Percentiles rank a stretch among this genome's conserved stretches.
These are phyloP conservation scores for Cataglyphis rosenhaueri DNA, from an alignment of 2,888 invertebrate species.

Conservation along the genomic window DNA sequence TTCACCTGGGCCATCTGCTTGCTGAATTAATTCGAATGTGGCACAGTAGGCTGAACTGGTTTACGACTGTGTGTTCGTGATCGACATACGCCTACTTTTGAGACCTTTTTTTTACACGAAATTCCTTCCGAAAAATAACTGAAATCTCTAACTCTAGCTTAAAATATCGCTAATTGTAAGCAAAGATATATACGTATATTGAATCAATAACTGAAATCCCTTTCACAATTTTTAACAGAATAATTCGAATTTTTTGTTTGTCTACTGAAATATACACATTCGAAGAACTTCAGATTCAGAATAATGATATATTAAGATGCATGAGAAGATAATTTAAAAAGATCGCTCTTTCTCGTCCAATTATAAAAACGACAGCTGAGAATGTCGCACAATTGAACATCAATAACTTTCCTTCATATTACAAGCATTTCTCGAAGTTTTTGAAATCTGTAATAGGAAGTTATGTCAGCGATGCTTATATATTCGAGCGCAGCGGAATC, in stretches of 20 bases:
- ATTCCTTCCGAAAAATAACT: slow-evolving; percentile 27
- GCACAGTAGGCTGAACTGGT: slow-evolving; percentile 68
- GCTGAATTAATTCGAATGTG: slow-evolving; percentile 64
- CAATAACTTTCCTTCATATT: background rate
- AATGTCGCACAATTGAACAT: background rate
- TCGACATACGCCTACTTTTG: slow-evolving; percentile 64
- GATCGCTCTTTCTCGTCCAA: background rate
- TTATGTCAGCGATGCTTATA: slow-evolving; percentile 34
- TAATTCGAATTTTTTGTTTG: background rate
- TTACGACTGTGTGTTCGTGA: slow-evolving; percentile 52
- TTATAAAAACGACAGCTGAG: background rate
- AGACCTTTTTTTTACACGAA: slow-evolving; percentile 56
- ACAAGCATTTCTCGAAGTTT: background rate
- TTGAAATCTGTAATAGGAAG: background rate
- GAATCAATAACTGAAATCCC: background rate
- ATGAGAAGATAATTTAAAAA: background rate
- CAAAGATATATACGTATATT: background rate
- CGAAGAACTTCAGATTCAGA: background rate
- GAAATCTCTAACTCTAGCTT: background rate
- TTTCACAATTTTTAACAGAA: background rate
- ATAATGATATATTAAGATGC: background rate
- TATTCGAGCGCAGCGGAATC: slow-evolving; percentile 1
- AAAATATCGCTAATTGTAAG: background rate
- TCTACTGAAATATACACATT: background rate
- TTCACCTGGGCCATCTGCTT: slow-evolving; percentile 48